These are phyloP conservation scores for Diarsia mendica DNA, from an alignment of 2,888 invertebrate genomes.

Conservation along the genomic window DNA sequence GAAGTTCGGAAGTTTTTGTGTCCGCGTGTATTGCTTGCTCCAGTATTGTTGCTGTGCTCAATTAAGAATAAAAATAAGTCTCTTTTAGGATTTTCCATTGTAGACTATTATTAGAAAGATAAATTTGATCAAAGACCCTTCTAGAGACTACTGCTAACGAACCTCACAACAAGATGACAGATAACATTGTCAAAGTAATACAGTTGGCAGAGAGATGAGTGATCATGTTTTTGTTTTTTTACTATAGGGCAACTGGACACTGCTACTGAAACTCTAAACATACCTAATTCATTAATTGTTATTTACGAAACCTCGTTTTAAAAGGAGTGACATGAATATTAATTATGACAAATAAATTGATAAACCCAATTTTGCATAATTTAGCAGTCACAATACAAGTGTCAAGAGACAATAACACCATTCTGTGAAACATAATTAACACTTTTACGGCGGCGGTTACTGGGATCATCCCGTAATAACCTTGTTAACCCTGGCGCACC, in stretches of 20 bases:
- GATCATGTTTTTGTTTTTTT: not conserved
- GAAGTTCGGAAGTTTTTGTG: constrained; percentile 80
- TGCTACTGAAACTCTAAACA: not conserved
- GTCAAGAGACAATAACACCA: constrained; percentile 81
- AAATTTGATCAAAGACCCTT: not conserved
- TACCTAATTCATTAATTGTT: not conserved
- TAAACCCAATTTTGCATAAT: constrained; percentile 45
- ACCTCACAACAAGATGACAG: not conserved
- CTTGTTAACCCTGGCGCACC: constrained; percentile 90
- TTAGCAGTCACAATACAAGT: constrained; percentile 71
- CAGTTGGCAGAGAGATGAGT: not conserved
- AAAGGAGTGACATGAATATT: not conserved
- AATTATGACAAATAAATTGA: constrained; percentile 25
- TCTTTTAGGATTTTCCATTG: constrained; percentile 13
- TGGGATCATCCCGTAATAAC: constrained; percentile 90
- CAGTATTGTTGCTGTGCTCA: constrained; percentile 65
- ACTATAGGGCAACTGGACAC: not conserved
- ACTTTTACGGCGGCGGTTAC: constrained; percentile 89
- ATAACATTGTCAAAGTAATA: not conserved
- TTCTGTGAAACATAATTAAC: constrained; percentile 88
- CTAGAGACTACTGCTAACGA: not conserved
- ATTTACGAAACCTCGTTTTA: not conserved
- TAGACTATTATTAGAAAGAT: not conserved
- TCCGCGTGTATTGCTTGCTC: constrained; percentile 74
- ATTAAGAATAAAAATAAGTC: constrained; percentile 61